Base-by-base conservation (phyloP, 1,140 invertebrate genomes). In the Eriosoma lanigerum region DNA sequence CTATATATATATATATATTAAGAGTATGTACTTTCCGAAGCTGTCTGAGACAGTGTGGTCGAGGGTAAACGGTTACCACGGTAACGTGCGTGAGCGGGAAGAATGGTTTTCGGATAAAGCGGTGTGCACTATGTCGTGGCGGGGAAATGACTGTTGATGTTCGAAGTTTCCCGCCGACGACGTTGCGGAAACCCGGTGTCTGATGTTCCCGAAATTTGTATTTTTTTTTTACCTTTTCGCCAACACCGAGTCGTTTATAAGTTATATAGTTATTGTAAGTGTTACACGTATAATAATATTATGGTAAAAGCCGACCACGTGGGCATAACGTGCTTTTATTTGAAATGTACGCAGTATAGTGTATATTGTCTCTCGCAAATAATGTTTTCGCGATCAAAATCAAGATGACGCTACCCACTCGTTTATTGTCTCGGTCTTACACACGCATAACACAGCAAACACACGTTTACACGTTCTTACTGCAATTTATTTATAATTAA, bases 121-220 rank as follows among this genome's bases (percentile, higher is more conserved):
- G 12, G 38, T 24, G 38, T 46, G 12, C 64, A 21, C 32, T 13
- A 29, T 38, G 12, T 46, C 38, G n/a, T 13, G 17, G 4, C n/a
- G n/a, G 3, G 38, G 32, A 66, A 50, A 68, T 29, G 62, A 64
- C 62, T 64, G 62, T 64, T 64, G 62, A 64, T 64, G 62, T 64
- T 8, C 32, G 60, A 26, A 9, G 29, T 2, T 10, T 17, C 60
- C 60, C 29, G 8, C 24, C 3, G 0, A 10, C 3, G 15, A 3
- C 10, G 9, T 3, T 0, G 1, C 60, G n/a, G 32, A 38, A 38
- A 8, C 8, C 32, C 3, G 8, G 10, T 5, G 62, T 64, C 62
- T n/a, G 62, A 64, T 64, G 29, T 64, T 64, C 10, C 32, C 9
- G 62, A 38, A 38, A 4, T 3, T 38, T 38, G 32, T 38, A 8